A percentile compares a stretch with the other conserved stretches of the same genome.
These are phyloP conservation scores for Chaenocephalus aceratus DNA, from an alignment of 2,113 vertebrate genomes.

Conservation along the genomic window DNA sequence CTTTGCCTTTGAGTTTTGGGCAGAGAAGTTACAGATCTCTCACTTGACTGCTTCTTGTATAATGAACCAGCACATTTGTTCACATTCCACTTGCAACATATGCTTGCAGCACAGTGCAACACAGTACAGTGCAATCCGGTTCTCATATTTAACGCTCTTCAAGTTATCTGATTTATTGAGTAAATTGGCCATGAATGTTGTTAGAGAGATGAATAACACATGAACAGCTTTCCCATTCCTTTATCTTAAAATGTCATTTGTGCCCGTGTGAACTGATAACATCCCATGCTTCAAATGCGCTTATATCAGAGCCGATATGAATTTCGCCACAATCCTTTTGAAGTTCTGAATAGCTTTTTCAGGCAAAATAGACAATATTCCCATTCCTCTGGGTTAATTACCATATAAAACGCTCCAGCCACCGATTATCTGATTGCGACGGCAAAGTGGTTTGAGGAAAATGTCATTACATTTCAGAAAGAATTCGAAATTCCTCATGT, in stretches of 20 bases:
- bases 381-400: slow-evolving; percentile 77
- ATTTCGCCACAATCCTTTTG: slow-evolving; percentile 30
- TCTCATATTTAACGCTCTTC: slow-evolving; percentile 40
- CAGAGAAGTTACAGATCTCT: slow-evolving; percentile 3
- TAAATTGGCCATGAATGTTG: slow-evolving; percentile 50
- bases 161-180: slow-evolving; percentile 55
- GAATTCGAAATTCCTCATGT: slow-evolving; percentile 65
- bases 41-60: slow-evolving; percentile 6
- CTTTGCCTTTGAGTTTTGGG: slow-evolving; percentile 7
- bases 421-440: slow-evolving; percentile 66
- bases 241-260: slow-evolving; percentile 51
- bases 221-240: slow-evolving; percentile 33
- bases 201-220: slow-evolving; percentile 41
- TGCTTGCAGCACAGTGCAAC: neutral
- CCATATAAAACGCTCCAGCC: slow-evolving; percentile 75
- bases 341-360: slow-evolving; percentile 65
- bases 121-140: slow-evolving; percentile 19
- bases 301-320: slow-evolving; percentile 53
- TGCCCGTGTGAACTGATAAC: slow-evolving; percentile 53
- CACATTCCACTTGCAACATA: slow-evolving; percentile 18
- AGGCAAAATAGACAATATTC: slow-evolving; percentile 73
- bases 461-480: slow-evolving; percentile 68
- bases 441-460: slow-evolving; percentile 72
- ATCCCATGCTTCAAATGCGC: slow-evolving; percentile 51
- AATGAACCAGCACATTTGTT: slow-evolving; percentile 43